phyloP scores from a whole-genome alignment of 2,113 vertebrate species.

The Sakesphorus luctuosus region DNA sequence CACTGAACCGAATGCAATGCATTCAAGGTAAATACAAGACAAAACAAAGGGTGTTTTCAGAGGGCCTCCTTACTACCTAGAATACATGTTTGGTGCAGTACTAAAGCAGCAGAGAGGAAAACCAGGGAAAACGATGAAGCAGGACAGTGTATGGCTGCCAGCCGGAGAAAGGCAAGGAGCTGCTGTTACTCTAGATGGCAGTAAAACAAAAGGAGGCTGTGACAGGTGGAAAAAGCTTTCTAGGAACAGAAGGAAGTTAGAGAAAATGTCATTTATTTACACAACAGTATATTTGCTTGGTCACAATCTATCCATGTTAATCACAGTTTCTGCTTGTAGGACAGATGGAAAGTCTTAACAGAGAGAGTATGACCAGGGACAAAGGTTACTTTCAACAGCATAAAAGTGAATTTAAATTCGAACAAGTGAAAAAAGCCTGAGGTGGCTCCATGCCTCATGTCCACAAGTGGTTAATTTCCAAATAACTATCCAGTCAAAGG shows the following conservation, averaged over 20 bases:
- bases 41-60: neutral
- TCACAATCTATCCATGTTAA: neutral
- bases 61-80: neutral
- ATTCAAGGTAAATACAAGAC: neutral
- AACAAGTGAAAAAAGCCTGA: neutral
- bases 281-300: neutral
- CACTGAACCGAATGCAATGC: neutral
- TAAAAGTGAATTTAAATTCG: neutral
- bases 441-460: neutral
- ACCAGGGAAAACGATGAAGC: neutral
- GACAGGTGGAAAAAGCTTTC: neutral
- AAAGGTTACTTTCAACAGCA: neutral
- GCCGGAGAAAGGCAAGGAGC: neutral
- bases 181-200: conserved; percentile 21
- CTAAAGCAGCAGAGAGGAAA: neutral
- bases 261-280: neutral
- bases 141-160: neutral
- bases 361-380: neutral
- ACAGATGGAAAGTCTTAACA: neutral
- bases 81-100: neutral
- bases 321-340: neutral
- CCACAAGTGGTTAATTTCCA: neutral
- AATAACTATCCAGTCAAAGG: neutral
- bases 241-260: neutral
- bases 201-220: neutral